Percentiles rank a stretch among this genome's conserved stretches.
These are phyloP conservation scores for Phalacrocorax carbo DNA, from an alignment of 2,113 vertebrate species.

Conservation along the genomic window DNA sequence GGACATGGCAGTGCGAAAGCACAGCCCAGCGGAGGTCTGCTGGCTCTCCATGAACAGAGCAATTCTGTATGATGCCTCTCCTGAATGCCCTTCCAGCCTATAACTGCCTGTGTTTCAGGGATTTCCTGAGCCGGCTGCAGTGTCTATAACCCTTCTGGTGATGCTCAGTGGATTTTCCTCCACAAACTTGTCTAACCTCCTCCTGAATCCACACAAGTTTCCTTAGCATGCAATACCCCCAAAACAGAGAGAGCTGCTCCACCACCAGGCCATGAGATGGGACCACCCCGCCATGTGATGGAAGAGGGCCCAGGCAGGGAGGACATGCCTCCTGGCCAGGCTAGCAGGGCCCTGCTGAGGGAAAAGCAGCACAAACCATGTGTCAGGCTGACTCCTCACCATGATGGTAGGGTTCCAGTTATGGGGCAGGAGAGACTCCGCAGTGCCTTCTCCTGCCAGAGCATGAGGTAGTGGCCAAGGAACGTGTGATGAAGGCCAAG, in stretches of 20 bases:
- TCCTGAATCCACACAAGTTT: background rate
- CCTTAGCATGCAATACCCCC: background rate
- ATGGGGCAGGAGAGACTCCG: rapidly evolving
- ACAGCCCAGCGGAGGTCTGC: background rate
- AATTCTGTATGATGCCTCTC: background rate
- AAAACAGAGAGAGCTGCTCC: background rate
- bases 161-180: background rate
- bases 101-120: background rate
- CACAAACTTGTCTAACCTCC: background rate
- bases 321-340: background rate
- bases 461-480: background rate
- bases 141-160: background rate
- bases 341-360: background rate
- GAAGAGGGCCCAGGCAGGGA: background rate
- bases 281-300: rapidly evolving
- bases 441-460: background rate
- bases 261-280: background rate
- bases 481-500: background rate
- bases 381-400: background rate
- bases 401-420: background rate
- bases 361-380: background rate
- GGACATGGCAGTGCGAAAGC: background rate
- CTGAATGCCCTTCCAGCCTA: background rate
- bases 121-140: background rate
- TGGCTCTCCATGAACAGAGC: background rate